Evolutionary conservation across 2,888 invertebrate species (phyloP).

Genomic region (Lochmaea crataegi): DNA sequence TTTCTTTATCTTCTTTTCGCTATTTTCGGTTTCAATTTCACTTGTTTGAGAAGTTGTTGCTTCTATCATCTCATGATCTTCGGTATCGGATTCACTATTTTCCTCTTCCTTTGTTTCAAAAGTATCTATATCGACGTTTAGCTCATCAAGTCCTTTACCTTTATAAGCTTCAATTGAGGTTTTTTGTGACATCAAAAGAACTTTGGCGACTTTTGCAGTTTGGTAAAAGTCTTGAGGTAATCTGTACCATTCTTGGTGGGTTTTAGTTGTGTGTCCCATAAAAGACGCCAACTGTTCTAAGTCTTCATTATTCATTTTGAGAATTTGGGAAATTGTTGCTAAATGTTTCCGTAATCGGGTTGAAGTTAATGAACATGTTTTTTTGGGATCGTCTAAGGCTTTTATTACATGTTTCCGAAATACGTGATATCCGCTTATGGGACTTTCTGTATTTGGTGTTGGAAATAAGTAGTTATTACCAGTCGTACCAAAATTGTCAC

Average conservation of each 20-base stretch:
- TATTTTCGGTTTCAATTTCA: not conserved
- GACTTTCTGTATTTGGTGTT: not conserved
- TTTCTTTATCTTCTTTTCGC: not conserved
- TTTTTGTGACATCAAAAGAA: not conserved
- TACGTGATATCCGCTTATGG: slow-evolving; percentile 6
- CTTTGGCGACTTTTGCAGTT: not conserved
- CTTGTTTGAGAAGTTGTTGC: not conserved
- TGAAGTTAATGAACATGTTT: not conserved
- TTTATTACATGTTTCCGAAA: slow-evolving; percentile 10
- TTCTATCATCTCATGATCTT: not conserved
- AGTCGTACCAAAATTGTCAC: no score
- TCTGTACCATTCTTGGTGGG: no score
- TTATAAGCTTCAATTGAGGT: not conserved
- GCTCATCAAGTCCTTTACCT: not conserved
- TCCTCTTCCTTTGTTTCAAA: not conserved
- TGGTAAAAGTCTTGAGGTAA: not conserved
- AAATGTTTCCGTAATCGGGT: not conserved
- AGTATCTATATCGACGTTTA: not conserved
- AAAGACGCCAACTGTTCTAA: no score
- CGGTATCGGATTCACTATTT: not conserved
- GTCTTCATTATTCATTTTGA: no score
- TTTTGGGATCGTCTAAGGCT: slow-evolving; percentile 6
- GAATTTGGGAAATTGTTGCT: no score
- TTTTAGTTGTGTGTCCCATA: no score
- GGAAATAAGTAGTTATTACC: no score